Evolutionary conservation across 2,888 invertebrate species (phyloP).

Genomic region (Holacanthella duospinosa): DNA sequence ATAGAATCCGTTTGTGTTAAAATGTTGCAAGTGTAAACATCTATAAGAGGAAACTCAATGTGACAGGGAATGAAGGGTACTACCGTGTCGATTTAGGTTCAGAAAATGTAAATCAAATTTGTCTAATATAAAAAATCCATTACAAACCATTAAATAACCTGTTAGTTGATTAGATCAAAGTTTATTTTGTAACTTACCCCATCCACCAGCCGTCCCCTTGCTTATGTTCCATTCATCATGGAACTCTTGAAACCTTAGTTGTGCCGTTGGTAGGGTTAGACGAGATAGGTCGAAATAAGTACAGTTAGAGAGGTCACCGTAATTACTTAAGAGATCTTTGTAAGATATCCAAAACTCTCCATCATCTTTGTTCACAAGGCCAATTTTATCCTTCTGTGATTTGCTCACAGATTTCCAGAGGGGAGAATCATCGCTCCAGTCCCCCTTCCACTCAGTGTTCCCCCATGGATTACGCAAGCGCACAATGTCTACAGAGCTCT

Average conservation of each 20-base stretch:
- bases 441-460: neutral
- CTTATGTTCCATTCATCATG: neutral
- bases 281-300: neutral
- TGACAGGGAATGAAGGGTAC: no score
- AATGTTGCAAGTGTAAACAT: no score
- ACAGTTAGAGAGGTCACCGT: neutral
- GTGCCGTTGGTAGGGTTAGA: neutral
- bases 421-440: neutral
- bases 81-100: no score
- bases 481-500: neutral
- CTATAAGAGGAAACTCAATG: no score
- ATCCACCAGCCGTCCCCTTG: neutral
- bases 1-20: no score
- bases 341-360: slow-evolving; percentile 1
- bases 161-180: no score
- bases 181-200: neutral
- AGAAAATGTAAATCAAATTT: no score
- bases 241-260: neutral
- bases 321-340: neutral
- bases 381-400: neutral
- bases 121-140: no score
- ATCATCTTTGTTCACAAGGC: neutral
- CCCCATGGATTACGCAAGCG: slow-evolving; percentile 6
- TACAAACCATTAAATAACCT: no score
- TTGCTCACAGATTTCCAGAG: neutral